Evolutionary conservation across 2,888 invertebrate genomes (phyloP).

Genomic region (Drosophila nr. perissopoda): DNA sequence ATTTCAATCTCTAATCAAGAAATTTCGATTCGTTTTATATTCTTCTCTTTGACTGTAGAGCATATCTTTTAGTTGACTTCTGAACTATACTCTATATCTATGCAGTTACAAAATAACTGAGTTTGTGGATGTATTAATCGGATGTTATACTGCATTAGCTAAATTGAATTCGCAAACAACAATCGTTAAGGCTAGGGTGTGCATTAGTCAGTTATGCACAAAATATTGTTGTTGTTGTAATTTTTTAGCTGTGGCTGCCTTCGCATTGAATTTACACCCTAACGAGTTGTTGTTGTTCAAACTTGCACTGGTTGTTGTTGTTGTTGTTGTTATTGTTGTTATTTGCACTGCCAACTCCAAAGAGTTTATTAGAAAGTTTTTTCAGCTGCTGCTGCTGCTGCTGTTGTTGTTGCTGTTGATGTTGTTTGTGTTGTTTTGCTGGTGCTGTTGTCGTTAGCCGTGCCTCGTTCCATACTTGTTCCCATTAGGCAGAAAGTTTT

Average conservation of each 20-base stretch:
- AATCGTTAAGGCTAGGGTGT: not conserved
- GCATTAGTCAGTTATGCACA: not conserved
- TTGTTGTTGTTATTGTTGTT: conserved; percentile 33
- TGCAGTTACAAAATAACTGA: not conserved
- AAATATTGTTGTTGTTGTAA: not conserved
- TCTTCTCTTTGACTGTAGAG: not conserved
- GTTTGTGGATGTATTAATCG: not conserved
- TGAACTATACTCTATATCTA: too few species aligned
- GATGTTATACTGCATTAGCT: not conserved
- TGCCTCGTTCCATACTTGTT: conserved; percentile 50
- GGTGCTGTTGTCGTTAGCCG: conserved; percentile 31
- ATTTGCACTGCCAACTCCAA: conserved; percentile 52
- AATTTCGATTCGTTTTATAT: not conserved
- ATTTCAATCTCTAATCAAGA: not conserved
- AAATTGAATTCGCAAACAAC: not conserved
- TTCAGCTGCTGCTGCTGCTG: conserved; percentile 48
- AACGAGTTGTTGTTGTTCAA: conserved; percentile 42
- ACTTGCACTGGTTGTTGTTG: conserved; percentile 24
- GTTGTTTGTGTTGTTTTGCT: conserved; percentile 13
- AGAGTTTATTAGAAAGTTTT: conserved; percentile 76
- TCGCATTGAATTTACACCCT: conserved; percentile 60
- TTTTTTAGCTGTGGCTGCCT: conserved; percentile 29
- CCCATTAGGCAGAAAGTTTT: conserved; percentile 57
- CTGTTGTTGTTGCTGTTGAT: not conserved
- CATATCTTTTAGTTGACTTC: not conserved